Conservation (phyloP, 2,113 vertebrate genomes). For the Nesogale talazaci region DNA sequence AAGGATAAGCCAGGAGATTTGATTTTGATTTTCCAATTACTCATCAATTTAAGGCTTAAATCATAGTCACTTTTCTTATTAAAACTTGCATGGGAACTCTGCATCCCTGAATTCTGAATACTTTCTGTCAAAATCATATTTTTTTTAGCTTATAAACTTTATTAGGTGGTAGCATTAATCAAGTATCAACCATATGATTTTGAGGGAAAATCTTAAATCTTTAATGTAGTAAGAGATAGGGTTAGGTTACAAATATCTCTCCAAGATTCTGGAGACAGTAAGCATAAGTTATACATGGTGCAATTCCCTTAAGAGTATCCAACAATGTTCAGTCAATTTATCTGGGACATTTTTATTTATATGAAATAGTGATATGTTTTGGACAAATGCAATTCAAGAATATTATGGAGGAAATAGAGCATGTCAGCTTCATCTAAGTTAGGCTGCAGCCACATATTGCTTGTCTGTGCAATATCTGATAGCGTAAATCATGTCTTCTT, state of each 20-base stretch:
- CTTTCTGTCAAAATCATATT: slow-evolving; percentile 23
- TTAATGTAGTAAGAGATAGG: neutral
- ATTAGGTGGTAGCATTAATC: neutral
- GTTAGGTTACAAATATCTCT: neutral
- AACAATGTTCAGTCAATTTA: neutral
- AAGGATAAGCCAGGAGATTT: neutral
- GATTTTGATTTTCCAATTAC: neutral
- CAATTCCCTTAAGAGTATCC: neutral
- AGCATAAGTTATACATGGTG: neutral
- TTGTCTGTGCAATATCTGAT: neutral
- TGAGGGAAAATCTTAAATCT: neutral
- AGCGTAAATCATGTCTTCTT: neutral
- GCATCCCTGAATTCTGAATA: neutral
- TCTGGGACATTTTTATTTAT: neutral
- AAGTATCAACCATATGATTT: neutral
- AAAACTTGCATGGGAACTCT: neutral
- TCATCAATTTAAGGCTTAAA: neutral
- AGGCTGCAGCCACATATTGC: neutral
- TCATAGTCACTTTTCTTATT: neutral
- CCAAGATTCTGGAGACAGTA: fast-evolving
- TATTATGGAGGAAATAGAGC: neutral
- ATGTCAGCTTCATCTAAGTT: neutral
- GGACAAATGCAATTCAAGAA: neutral
- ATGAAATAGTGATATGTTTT: neutral
- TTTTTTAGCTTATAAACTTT: neutral